Percentiles rank a stretch among this genome's conserved stretches.
phyloP scores from a whole-genome alignment of 2,113 vertebrate species.

The Collichthys lucidus region DNA sequence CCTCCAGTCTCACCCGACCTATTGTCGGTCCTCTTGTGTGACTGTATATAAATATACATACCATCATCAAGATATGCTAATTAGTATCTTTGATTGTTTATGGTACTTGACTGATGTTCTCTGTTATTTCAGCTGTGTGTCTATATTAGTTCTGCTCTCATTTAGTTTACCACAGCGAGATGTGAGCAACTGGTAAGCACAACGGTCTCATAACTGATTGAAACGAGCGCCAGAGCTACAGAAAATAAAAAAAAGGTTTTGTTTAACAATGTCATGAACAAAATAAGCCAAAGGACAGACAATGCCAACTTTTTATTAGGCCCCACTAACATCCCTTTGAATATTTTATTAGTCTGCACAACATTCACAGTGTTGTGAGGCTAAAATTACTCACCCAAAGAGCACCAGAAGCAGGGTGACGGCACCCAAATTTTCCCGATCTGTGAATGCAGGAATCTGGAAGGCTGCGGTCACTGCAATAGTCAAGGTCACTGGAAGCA shows the following conservation, averaged over 20 bases:
- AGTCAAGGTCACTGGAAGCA: constrained; percentile 90
- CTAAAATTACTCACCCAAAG: constrained; percentile 89
- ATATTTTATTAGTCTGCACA: not conserved
- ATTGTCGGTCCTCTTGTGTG: not conserved
- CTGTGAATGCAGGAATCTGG: constrained; percentile 92
- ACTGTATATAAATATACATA: not conserved
- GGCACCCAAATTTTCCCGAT: constrained; percentile 88
- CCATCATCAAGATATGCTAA: not conserved
- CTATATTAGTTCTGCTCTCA: no score
- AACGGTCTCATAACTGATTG: not conserved
- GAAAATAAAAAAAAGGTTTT: no score
- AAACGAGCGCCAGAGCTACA: not conserved
- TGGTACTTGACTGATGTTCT: not conserved
- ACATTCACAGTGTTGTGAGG: not conserved
- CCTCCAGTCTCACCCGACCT: no score
- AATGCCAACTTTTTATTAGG: not conserved
- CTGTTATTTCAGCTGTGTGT: no score
- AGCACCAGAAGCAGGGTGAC: constrained; percentile 90
- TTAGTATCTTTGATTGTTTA: not conserved
- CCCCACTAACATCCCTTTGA: not conserved
- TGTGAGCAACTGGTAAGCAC: not conserved
- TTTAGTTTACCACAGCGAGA: not conserved
- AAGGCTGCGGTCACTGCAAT: constrained; percentile 90
- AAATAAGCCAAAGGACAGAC: not conserved
- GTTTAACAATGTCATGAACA: not conserved